Evolutionary conservation across 2,113 vertebrate genomes (phyloP).

Genomic region (Pelusios castaneus): DNA sequence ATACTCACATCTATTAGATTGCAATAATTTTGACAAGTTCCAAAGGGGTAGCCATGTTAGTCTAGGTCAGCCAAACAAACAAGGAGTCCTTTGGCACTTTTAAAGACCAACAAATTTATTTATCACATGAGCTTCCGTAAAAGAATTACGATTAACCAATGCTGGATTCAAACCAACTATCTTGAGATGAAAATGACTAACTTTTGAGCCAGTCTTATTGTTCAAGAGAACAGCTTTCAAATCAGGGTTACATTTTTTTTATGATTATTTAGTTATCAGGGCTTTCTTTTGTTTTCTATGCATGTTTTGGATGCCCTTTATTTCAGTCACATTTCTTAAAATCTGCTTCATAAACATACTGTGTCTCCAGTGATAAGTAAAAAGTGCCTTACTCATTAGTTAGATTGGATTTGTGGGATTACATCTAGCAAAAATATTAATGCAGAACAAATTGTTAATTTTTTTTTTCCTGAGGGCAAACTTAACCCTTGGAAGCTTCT

Average conservation of each 20-base stretch:
- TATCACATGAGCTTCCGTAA: too few species aligned
- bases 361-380: not conserved
- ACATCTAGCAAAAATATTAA: slow-evolving; percentile 35
- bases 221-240: not conserved
- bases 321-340: slow-evolving; percentile 31
- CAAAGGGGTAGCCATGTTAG: too few species aligned
- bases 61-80: too few species aligned
- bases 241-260: not conserved
- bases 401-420: not conserved
- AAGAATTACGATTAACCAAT: not conserved
- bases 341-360: not conserved
- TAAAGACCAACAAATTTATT: too few species aligned
- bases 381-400: slow-evolving; percentile 1
- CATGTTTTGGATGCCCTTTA: not conserved
- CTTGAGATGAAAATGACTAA: not conserved
- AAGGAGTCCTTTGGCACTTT: too few species aligned
- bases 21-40: rapidly evolving
- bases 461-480: not conserved
- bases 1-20: not conserved
- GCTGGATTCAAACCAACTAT: not conserved
- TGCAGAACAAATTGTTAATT: not conserved
- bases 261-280: not conserved
- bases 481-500: slow-evolving; percentile 5
- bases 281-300: not conserved
- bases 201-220: rapidly evolving